Evolutionary conservation across 1,140 invertebrate species (phyloP), one percentile per base, ranked within the genome.

Genomic region (Glossosoma conforme): DNA sequence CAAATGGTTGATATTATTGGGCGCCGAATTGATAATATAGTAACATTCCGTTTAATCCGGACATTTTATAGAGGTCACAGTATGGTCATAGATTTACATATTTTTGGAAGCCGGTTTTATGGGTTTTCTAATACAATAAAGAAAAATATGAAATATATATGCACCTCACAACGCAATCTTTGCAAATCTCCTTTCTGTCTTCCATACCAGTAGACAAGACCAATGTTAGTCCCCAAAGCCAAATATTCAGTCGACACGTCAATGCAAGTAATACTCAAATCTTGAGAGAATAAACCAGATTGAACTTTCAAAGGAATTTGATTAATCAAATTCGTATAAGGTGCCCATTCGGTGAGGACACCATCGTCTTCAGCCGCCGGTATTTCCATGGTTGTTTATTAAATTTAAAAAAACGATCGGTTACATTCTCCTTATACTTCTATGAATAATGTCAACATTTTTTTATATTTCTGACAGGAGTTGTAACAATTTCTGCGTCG

Each of bases 201-300:
- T 64, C 91, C 81, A 67, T 85, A 93, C 82, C 91, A 87, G 65
- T 91, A 94, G 11, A 93, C 79, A 30, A 91, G 70, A 1, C 91
- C 91, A 22, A 86, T 78, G 72, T 93, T 91, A 6, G 88, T 89
- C 1, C 91, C 91, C 24, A 96, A 65, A 3, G 85, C 89, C 48
- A 96, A 80, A 65, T 85, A 92, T 58, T 90, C 83, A 9, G 81
- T 74, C 15, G 87, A 74, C 11, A 80, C 84, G 73, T 90, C 88
- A n/a, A 94, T 75, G 63, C 89, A 91, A 6, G 89, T 93, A 32
- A 93, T 76, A 61, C 80, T 83, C 14, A 94, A 72, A 65, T 89
- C 85, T 63, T 83, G 79, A 41, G 79, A 82, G 70, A 90, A 87
- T 56, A 94, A 64, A 1, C 89, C 89, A 61, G 77, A 84, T 66